These are phyloP conservation scores for Chanos chanos DNA, from an alignment of 2,797 vertebrate species.

Conservation along the genomic window DNA sequence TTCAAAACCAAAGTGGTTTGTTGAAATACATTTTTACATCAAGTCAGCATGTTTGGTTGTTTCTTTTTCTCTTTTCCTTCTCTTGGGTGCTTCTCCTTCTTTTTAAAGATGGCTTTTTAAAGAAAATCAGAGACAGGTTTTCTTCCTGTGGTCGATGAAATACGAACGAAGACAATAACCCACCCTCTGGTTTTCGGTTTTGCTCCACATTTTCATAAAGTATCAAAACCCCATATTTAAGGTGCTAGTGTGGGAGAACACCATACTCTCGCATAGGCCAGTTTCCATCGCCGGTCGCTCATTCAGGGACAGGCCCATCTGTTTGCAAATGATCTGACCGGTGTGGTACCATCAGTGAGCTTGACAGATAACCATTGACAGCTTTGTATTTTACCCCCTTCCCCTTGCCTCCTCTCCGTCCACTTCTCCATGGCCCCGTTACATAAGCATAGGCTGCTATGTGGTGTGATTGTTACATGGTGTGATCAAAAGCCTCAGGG, in stretches of 20 bases:
- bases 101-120: too few relatives aligned
- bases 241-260: not conserved
- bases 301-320: slow-evolving; percentile 48
- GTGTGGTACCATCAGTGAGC: slow-evolving; percentile 56
- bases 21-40: slow-evolving; percentile 64
- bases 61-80: slow-evolving; percentile 11
- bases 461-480: slow-evolving; percentile 33
- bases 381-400: slow-evolving; percentile 54
- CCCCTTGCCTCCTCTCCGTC: not conserved
- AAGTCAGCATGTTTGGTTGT: slow-evolving; percentile 13
- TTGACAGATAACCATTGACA: slow-evolving; percentile 61
- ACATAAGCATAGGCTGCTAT: slow-evolving; percentile 58
- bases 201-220: too few relatives aligned
- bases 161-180: too few relatives aligned
- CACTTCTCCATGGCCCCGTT: slow-evolving; percentile 42
- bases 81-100: too few relatives aligned
- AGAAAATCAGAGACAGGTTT: too few relatives aligned
- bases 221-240: too few relatives aligned
- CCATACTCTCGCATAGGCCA: not conserved
- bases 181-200: too few relatives aligned
- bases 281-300: slow-evolving; percentile 32
- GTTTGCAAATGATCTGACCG: slow-evolving; percentile 68
- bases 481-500: slow-evolving; percentile 49
- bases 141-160: too few relatives aligned
- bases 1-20: slow-evolving; percentile 63